Evolutionary conservation across 2,888 invertebrate species (phyloP), one percentile per base, ranked within the genome.

Genomic region (Osedax fenrisi): DNA sequence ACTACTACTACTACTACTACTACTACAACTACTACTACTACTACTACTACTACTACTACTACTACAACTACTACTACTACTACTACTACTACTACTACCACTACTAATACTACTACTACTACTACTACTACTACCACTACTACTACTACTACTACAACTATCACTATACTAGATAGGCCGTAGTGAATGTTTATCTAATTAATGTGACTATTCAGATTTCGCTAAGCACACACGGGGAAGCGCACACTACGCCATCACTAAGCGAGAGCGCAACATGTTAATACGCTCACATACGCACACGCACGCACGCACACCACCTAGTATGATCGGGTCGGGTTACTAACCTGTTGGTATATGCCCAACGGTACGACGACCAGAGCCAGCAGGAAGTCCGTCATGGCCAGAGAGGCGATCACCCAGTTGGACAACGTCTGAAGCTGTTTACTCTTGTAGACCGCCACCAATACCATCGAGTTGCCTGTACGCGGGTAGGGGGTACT

Each of bases 381-480:
- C 56, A 79, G 71, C 23, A 79, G 73, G 71, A 79, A 77, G 68
- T 79, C 79, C 0, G 79, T 79, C 61, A 76, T 64, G 13, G 79
- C 79, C 17, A 79, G 75, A 62, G 76, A 76, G n/a, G 79, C 79
- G n/a, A 79, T 78, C 24, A 79, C 79, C 26, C 72, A 76, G 75
- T 79, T 79, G 13, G 79, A 78, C 25, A 79, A 68, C 10, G 78
- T 79, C 27, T n/a, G n/a, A n/a, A 77, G 68, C 0, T 78, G 75
- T 26, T 76, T 75, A n/a, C 75, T 74, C 59, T 77, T 68, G 17
- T 72, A 26, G 26, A 73, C 23, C 23, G 17, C 56, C 13, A 13
- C 56, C 17, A 17, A 13, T 56, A 56, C 17, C 10, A 17, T 56
- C 13, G 56, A 56, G 56, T 17, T 13, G 10, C 17, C 21, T n/a